phyloP scores from a whole-genome alignment of 2,797 vertebrate genomes.

The Pseudotriccus pelzelni region DNA sequence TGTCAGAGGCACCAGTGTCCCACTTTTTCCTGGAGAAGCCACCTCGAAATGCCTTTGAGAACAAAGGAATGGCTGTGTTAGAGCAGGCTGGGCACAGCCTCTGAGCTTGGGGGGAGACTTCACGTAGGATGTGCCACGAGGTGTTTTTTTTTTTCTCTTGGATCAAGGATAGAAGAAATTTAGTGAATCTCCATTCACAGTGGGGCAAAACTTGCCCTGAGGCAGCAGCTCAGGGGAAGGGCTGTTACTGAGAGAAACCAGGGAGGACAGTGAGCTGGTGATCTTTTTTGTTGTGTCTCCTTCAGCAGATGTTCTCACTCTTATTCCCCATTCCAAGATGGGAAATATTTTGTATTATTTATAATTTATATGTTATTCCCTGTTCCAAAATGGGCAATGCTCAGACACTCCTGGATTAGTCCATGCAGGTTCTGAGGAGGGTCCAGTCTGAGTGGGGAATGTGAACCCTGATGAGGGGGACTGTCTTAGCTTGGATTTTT shows the following conservation, averaged over 20 bases:
- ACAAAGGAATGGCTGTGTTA: background rate
- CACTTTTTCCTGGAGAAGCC: background rate
- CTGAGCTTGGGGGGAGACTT: background rate
- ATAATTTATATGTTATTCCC: background rate
- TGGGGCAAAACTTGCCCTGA: background rate
- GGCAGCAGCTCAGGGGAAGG: background rate
- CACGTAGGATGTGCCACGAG: background rate
- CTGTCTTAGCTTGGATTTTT: background rate
- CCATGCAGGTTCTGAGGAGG: background rate
- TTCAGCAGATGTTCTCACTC: background rate
- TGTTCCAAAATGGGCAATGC: background rate
- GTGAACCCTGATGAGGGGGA: background rate
- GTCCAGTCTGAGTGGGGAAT: background rate
- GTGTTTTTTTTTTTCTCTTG: background rate
- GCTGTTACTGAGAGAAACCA: background rate
- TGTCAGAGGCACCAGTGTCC: constrained; percentile 13
- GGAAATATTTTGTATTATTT: background rate
- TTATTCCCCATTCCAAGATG: background rate
- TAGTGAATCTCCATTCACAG: background rate
- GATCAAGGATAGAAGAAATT: background rate
- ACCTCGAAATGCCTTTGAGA: constrained; percentile 4
- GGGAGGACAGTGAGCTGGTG: background rate
- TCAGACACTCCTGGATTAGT: background rate
- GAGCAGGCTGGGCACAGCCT: background rate
- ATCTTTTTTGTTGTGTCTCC: background rate